Evolutionary conservation across 2,797 vertebrate genomes (phyloP).

Genomic region (Anguilla obscura): DNA sequence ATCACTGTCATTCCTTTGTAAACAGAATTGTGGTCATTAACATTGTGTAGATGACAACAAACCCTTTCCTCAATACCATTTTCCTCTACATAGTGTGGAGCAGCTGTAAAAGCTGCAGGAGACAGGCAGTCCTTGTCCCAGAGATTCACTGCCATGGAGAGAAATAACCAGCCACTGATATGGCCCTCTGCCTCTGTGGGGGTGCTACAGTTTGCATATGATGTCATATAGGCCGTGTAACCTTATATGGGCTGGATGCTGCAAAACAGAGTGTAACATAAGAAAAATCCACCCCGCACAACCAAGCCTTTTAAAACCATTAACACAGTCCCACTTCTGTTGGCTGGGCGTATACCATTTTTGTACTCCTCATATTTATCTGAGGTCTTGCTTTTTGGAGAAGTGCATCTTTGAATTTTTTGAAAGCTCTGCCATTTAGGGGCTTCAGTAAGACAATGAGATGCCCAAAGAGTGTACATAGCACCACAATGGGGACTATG

Average conservation of each 20-base stretch:
- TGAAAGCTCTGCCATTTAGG: background rate
- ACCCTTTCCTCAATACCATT: background rate
- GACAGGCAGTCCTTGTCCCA: background rate
- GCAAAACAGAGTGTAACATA: background rate
- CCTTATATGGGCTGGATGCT: background rate
- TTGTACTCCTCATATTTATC: background rate
- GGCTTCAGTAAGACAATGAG: background rate
- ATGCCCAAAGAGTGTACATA: background rate
- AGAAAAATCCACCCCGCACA: background rate
- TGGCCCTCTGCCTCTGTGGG: background rate
- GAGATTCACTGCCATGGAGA: background rate
- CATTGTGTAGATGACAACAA: background rate
- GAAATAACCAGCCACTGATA: background rate
- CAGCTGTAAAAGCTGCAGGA: background rate
- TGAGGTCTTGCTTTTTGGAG: background rate
- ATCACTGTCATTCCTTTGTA: background rate
- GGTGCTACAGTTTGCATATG: background rate
- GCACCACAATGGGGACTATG: background rate
- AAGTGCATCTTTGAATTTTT: background rate
- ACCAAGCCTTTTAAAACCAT: constrained; percentile 15
- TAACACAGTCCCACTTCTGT: background rate
- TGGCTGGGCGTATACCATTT: background rate
- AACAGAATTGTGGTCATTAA: background rate
- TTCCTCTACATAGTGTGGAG: background rate
- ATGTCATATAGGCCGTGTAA: background rate